phyloP scores from a whole-genome alignment of 2,113 vertebrate species.

The Phalacrocorax pelagicus region DNA sequence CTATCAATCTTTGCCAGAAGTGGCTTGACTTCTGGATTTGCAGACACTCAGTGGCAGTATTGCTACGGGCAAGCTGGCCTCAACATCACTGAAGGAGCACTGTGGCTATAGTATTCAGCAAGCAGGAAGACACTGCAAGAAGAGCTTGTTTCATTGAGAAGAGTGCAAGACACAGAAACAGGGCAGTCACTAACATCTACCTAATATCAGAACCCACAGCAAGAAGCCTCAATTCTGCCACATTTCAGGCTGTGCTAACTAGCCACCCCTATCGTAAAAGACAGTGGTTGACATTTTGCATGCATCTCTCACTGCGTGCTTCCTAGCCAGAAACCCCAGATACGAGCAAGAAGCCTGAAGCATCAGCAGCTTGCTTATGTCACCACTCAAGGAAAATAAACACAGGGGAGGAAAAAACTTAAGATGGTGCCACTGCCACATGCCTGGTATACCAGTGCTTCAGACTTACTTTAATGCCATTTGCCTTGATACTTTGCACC shows the following conservation, averaged over 20 bases:
- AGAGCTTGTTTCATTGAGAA: neutral
- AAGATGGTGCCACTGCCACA: neutral
- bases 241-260: neutral
- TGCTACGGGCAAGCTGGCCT: neutral
- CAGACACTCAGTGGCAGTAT: neutral
- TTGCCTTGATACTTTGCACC: conserved; percentile 68
- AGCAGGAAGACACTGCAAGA: neutral
- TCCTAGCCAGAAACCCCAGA: neutral
- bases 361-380: neutral
- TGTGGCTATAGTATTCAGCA: neutral
- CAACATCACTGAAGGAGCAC: neutral
- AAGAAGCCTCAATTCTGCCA: neutral
- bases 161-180: neutral
- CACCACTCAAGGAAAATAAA: neutral
- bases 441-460: too few species aligned
- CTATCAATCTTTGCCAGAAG: neutral
- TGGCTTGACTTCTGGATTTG: neutral
- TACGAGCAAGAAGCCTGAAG: neutral
- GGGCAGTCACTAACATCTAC: neutral
- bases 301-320: too few species aligned
- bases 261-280: neutral
- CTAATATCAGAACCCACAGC: neutral
- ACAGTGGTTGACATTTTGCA: neutral
- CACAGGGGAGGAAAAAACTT: neutral
- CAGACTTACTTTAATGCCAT: conserved; percentile 76